Evolutionary conservation across 2,888 invertebrate genomes (phyloP).

Genomic region (Scaptomyza parva): DNA sequence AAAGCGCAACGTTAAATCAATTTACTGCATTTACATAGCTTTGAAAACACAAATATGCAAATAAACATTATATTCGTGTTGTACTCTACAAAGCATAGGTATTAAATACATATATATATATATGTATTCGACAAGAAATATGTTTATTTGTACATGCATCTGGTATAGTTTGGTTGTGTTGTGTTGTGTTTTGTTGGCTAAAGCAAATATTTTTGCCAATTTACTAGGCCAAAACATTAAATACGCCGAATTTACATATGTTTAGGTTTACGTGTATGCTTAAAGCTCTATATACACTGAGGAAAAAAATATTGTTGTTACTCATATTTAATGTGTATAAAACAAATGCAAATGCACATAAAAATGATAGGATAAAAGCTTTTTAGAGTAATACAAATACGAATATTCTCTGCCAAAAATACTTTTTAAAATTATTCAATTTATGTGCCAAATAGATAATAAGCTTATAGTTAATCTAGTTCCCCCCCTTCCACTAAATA

Average conservation of each 20-base stretch:
- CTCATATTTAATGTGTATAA: not conserved
- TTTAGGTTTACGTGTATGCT: not conserved
- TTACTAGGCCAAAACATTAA: slow-evolving; percentile 54
- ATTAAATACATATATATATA: not conserved
- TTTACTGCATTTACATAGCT: slow-evolving; percentile 25
- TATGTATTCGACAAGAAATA: not conserved
- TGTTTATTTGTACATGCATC: not conserved
- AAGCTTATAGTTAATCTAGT: slow-evolving; percentile 16
- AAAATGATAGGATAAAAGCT: too few species aligned
- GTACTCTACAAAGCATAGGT: not conserved
- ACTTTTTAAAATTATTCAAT: not conserved
- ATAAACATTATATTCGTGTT: slow-evolving; percentile 15
- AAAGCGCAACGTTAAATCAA: slow-evolving; percentile 46
- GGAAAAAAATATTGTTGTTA: slow-evolving; percentile 19
- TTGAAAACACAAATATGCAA: slow-evolving; percentile 32
- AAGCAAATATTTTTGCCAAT: slow-evolving; percentile 62
- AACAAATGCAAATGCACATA: too few species aligned
- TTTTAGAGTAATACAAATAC: too few species aligned
- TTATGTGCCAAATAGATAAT: slow-evolving; percentile 16
- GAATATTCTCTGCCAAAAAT: too few species aligned
- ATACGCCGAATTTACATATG: slow-evolving; percentile 8
- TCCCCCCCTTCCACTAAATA: too few species aligned
- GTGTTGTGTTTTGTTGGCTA: too few species aligned
- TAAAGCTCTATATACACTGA: slow-evolving; percentile 48
- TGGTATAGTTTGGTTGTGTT: slow-evolving; percentile 29